These are phyloP conservation scores for Lacerta bilineata DNA, from an alignment of 2,797 vertebrate genomes.

Conservation along the genomic window DNA sequence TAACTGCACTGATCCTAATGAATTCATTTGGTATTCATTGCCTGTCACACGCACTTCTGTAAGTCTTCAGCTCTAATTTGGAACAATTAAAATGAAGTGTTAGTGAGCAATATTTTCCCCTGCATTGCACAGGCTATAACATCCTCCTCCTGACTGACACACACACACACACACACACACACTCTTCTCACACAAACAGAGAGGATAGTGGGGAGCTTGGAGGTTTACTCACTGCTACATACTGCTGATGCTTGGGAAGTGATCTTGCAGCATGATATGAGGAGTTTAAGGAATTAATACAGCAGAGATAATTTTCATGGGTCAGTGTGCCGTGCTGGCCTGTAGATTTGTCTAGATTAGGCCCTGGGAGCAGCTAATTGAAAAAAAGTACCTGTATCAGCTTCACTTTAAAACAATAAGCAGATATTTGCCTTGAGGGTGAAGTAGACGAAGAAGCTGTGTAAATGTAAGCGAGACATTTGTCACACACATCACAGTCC, in stretches of 20 bases:
- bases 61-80: slow-evolving; percentile 79
- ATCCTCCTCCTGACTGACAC: slow-evolving; percentile 48
- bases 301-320: slow-evolving; percentile 81
- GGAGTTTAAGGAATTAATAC: slow-evolving; percentile 79
- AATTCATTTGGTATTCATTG: slow-evolving; percentile 74
- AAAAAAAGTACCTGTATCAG: slow-evolving; percentile 78
- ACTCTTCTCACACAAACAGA: neutral
- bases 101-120: slow-evolving; percentile 77
- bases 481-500: slow-evolving; percentile 87
- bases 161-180: too few species aligned
- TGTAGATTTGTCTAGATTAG: slow-evolving; percentile 77
- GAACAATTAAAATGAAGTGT: slow-evolving; percentile 81
- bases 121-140: slow-evolving; percentile 70
- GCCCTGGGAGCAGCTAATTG: slow-evolving; percentile 74
- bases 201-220: slow-evolving; percentile 57
- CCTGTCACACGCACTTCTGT: slow-evolving; percentile 73
- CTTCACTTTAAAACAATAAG: slow-evolving; percentile 75
- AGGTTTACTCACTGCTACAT: slow-evolving; percentile 67
- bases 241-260: slow-evolving; percentile 61
- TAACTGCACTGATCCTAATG: slow-evolving; percentile 72
- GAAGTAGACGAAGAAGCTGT: slow-evolving; percentile 76
- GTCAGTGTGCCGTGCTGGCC: slow-evolving; percentile 77
- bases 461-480: slow-evolving; percentile 89
- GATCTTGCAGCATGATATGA: slow-evolving; percentile 74
- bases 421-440: slow-evolving; percentile 68